phyloP scores from a whole-genome alignment of 1,140 invertebrate genomes.

The Macrocentrus cingulum region DNA sequence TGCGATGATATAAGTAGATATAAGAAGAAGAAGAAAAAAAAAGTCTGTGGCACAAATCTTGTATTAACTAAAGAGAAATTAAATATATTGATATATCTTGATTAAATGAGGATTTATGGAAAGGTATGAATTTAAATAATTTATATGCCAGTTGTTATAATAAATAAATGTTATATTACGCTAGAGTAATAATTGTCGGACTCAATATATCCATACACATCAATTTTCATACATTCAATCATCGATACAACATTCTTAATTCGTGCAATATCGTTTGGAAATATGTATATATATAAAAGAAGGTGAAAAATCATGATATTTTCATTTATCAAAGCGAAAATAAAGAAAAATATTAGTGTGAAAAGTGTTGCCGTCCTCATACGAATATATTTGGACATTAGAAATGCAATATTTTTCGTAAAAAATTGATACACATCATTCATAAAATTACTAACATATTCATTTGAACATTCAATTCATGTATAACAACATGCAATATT shows the following conservation, averaged over 20 bases:
- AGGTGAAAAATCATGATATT: constrained; percentile 2
- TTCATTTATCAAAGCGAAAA: neutral
- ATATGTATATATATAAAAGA: constrained; percentile 33
- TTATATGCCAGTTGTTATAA: constrained; percentile 30
- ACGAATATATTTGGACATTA: neutral
- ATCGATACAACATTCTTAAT: constrained; percentile 36
- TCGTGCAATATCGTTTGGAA: constrained; percentile 26
- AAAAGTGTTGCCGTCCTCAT: neutral
- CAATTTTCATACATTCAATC: constrained; percentile 33
- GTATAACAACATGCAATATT: no score
- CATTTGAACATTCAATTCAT: no score
- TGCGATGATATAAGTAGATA: no score
- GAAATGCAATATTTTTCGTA: neutral
- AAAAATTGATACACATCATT: no score
- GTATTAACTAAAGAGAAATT: no score
- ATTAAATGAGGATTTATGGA: neutral
- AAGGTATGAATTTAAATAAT: constrained; percentile 14
- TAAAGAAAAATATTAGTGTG: neutral
- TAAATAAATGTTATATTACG: constrained; percentile 43
- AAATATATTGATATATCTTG: no score
- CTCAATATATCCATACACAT: constrained; percentile 39
- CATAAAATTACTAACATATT: no score
- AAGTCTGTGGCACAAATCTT: no score
- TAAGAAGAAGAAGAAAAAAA: no score
- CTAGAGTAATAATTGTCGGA: constrained; percentile 37